Percentiles rank a stretch among this genome's conserved stretches.
Conservation (phyloP, 2,797 vertebrate genomes). For the Uromys caudimaculatus region DNA sequence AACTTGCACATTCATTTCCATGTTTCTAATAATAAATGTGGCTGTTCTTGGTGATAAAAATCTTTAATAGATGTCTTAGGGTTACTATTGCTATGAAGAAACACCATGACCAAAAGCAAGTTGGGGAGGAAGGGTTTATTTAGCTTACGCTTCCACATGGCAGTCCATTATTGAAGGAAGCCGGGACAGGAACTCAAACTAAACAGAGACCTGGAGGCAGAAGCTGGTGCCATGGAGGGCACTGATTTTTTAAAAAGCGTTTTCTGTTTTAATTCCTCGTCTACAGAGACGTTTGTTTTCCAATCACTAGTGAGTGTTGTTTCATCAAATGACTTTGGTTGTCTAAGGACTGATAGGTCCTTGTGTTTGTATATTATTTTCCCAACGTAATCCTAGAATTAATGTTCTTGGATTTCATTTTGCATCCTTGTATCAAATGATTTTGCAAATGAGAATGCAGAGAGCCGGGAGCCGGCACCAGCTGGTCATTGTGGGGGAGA, state of each 20-base stretch:
- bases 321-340: neutral
- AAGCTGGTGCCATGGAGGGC: neutral
- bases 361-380: neutral
- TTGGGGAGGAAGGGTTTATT: neutral
- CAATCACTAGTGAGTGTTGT: neutral
- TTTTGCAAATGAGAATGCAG: neutral
- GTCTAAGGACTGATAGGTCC: neutral
- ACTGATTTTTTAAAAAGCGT: neutral
- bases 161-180: neutral
- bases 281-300: conserved; percentile 17
- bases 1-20: neutral
- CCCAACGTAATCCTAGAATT: neutral
- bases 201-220: neutral
- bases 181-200: neutral
- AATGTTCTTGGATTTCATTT: neutral
- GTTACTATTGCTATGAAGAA: neutral
- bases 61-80: neutral
- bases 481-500: neutral
- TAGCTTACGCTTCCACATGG: neutral
- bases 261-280: neutral
- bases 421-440: neutral
- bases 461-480: neutral
- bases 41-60: neutral
- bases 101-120: neutral
- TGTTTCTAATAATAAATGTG: neutral